Conservation (phyloP, 1,140 invertebrate genomes). For the Zaprionus nigranus region DNA sequence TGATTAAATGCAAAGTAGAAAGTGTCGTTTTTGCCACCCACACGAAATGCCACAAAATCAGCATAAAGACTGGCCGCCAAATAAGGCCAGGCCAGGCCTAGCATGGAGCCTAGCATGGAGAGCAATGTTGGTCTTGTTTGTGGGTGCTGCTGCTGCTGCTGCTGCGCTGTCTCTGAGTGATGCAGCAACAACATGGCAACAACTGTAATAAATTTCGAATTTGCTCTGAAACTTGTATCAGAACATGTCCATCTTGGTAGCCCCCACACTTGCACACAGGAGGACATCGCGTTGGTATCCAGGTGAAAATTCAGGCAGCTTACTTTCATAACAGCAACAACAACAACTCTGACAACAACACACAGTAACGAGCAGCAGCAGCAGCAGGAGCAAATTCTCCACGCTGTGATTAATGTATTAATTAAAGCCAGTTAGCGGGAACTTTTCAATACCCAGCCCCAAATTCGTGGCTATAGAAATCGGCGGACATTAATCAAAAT, state of each 20-base stretch:
- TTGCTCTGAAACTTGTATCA: conserved; percentile 81
- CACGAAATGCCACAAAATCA: conserved; percentile 46
- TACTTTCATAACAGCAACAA: conserved; percentile 42
- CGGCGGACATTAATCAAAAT: conserved; percentile 78
- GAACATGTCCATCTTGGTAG: conserved; percentile 77
- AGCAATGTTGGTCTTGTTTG: conserved; percentile 56
- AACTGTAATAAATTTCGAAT: conserved; percentile 76
- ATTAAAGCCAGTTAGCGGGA: conserved; percentile 64
- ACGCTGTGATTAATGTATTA: conserved; percentile 73
- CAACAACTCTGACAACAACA: background rate
- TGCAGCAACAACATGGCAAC: conserved; percentile 53
- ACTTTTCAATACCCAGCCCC: conserved; percentile 63
- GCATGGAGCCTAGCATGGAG: conserved; percentile 12
- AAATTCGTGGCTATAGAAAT: conserved; percentile 60
- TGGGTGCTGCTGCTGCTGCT: conserved; percentile 67
- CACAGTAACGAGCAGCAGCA: conserved; percentile 55
- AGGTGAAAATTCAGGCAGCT: conserved; percentile 59
- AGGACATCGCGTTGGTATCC: conserved; percentile 26
- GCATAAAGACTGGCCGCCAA: conserved; percentile 66
- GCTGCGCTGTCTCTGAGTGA: conserved; percentile 44
- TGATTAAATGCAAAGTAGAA: conserved; percentile 66
- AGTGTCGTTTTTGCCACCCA: conserved; percentile 70
- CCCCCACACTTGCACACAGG: conserved; percentile 62
- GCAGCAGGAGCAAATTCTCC: conserved; percentile 25
- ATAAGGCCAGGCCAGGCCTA: conserved; percentile 49